Base-by-base conservation (phyloP, 2,888 invertebrate species). In the Listrodromus nycthemerus region DNA sequence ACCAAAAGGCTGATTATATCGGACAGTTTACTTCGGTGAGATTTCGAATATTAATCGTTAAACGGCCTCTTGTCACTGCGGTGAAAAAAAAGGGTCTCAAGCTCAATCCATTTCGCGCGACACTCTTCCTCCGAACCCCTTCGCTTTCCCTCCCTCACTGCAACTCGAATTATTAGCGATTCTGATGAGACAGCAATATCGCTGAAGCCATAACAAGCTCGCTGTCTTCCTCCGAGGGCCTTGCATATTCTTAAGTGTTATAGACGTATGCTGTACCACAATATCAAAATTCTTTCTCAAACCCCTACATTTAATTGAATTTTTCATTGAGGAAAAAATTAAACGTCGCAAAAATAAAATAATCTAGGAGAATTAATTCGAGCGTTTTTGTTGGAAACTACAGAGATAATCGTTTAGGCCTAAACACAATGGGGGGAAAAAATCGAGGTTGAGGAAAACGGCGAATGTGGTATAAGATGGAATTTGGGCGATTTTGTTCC, bases 131-230 rank as follows among this genome's bases (percentile, higher is more conserved):
- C 37, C 80, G 70, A 78, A 66, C 78, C 76, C 37, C 70, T 61
- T 80, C 67, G 30, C 73, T 37, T 37, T 37, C 37, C 71, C 70
- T 65, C 61, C 5, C 45, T 41, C 50, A 71, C 16, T 8, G 65
- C 45, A 58, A 66, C 75, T 75, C 78, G 67, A 89, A 89, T 91
- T 91, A 89, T 91, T 89, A 90, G 85, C 87, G 89, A 91, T 91
- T 91, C 88, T 90, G 90, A 92, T 92, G 91, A 91, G 90, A 90
- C 90, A 91, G 91, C 91, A 91, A 91, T 91, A 91, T 90, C 89
- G 86, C 88, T 81, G 92, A 92, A 92, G 92, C 92, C 92, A 89
- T 91, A 92, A 91, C 89, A 91, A 89, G 89, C 88, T 89, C 89
- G 89, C 89, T 89, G 48, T 69, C 69, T 69, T 45, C 45, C 48